phyloP scores from a whole-genome alignment of 1,140 invertebrate species.

The Pseudachorutes palmiensis region DNA sequence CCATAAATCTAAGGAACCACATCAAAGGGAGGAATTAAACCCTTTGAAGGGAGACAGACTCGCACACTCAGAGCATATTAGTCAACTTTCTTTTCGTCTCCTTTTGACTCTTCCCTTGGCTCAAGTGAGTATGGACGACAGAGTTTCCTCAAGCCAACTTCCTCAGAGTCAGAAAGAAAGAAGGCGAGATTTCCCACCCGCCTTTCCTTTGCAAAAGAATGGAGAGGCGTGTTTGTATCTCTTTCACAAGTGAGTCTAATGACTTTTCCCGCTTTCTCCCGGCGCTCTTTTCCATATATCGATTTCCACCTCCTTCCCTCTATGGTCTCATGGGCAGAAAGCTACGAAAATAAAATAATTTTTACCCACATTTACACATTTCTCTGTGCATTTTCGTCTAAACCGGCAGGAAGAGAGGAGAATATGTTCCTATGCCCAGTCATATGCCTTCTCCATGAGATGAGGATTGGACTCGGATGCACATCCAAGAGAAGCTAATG shows the following conservation, averaged over 20 bases:
- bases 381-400: too few species aligned
- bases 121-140: too few species aligned
- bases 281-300: slow-evolving; percentile 31
- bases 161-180: neutral
- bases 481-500: too few species aligned
- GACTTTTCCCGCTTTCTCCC: slow-evolving; percentile 26
- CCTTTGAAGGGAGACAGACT: slow-evolving; percentile 3
- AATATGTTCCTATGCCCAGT: too few species aligned
- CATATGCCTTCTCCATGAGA: too few species aligned
- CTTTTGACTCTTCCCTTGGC: neutral
- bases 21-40: neutral
- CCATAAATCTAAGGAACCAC: neutral
- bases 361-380: too few species aligned
- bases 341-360: too few species aligned
- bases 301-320: slow-evolving; percentile 16
- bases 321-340: neutral
- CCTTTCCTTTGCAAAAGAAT: slow-evolving; percentile 11
- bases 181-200: neutral
- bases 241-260: slow-evolving; percentile 34
- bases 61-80: neutral
- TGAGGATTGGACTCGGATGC: too few species aligned
- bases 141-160: too few species aligned
- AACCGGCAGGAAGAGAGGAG: too few species aligned
- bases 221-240: slow-evolving; percentile 26
- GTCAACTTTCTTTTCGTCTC: neutral